Evolutionary conservation across 1,140 invertebrate species (phyloP).

Genomic region (Sycobia sp.): DNA sequence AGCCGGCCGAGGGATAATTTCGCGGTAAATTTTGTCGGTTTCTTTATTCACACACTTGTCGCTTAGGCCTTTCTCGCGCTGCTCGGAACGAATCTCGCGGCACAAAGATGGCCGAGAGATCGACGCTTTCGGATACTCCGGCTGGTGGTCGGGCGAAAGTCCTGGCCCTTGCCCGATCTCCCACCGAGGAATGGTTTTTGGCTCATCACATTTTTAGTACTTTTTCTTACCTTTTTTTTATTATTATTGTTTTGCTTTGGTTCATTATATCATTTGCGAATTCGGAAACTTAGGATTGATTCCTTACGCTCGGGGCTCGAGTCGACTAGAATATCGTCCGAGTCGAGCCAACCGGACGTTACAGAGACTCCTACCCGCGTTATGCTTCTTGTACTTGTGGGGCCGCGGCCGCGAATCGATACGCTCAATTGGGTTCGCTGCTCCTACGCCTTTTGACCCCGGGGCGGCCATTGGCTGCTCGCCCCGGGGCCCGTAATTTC

Average conservation of each 20-base stretch:
- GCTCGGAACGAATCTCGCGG: not conserved
- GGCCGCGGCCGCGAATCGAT: constrained; percentile 25
- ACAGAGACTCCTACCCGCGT: constrained; percentile 63
- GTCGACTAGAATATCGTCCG: constrained; percentile 30
- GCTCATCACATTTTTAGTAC: constrained; percentile 17
- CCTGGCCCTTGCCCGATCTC: not conserved
- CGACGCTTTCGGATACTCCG: constrained; percentile 9
- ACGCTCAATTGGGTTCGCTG: constrained; percentile 1
- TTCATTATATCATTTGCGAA: constrained; percentile 37
- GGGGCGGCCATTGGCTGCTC: not conserved
- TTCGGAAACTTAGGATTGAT: constrained; percentile 46
- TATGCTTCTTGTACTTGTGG: constrained; percentile 57
- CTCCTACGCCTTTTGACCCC: not conserved
- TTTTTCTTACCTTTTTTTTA: constrained; percentile 26
- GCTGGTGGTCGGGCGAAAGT: not conserved
- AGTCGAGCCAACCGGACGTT: constrained; percentile 43
- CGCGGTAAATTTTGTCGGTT: not conserved
- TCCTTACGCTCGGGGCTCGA: constrained; percentile 41
- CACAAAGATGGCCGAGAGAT: constrained; percentile 3
- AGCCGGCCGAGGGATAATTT: too few relatives aligned
- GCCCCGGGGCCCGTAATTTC: not conserved
- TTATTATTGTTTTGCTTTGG: constrained; percentile 22
- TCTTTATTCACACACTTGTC: not conserved
- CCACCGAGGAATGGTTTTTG: constrained; percentile 23
- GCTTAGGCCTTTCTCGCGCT: constrained; percentile 39